phyloP scores from a whole-genome alignment of 2,797 vertebrate genomes.

The Aratinga solstitialis region DNA sequence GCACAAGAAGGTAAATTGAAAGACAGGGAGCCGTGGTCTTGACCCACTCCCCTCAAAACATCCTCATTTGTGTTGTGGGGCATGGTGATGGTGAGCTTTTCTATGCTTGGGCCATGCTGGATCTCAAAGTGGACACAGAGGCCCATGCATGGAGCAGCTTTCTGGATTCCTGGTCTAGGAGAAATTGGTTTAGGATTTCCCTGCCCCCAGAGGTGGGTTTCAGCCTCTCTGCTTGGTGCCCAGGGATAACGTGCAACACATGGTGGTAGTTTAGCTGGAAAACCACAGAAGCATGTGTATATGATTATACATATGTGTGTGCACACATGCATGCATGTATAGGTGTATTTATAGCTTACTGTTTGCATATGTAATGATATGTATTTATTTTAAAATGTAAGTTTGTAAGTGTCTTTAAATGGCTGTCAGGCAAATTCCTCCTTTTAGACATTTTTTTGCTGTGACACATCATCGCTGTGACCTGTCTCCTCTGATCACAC shows the following conservation, averaged over 20 bases:
- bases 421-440: not conserved
- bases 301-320: slow-evolving; percentile 22
- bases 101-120: rapidly evolving
- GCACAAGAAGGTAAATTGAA: not conserved
- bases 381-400: not conserved
- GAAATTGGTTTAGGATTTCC: not conserved
- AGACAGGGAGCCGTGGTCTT: not conserved
- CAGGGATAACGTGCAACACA: not conserved
- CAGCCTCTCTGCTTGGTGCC: not conserved
- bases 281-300: slow-evolving; percentile 19
- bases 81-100: not conserved
- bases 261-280: not conserved
- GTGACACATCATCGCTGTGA: not conserved
- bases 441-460: not conserved
- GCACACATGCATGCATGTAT: not conserved
- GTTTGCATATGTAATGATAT: not conserved
- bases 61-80: rapidly evolving
- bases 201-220: not conserved
- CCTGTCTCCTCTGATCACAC: not conserved
- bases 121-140: rapidly evolving
- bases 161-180: not conserved
- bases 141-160: not conserved
- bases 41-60: not conserved
- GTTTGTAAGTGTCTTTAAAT: not conserved
- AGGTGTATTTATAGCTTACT: not conserved